Evolutionary conservation across 2,888 invertebrate genomes (phyloP), one percentile per base, ranked within the genome.

Genomic region (Drosophila robusta): DNA sequence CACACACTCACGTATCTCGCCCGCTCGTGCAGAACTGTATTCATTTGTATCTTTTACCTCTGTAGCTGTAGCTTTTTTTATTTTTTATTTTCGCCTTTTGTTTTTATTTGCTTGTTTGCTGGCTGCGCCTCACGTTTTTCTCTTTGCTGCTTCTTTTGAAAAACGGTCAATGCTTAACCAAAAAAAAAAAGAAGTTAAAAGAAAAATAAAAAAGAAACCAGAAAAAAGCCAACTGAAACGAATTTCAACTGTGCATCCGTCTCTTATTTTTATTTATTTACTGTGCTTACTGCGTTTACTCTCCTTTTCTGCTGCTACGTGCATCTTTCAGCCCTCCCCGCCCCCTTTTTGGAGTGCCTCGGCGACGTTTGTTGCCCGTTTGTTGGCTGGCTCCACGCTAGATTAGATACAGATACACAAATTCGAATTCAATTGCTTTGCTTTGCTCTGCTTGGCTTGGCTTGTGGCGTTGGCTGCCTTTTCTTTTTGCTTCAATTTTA

Each of bases 321-420:
- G 66, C 66, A 56, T 42, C 68, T 67, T 47, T 67, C 39, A 39
- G 45, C 50, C 29, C 12, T 41, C 46, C 36, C 26, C n/a, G 39
- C 1, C 22, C 11, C 4, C 24, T 7, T n/a, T 9, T 2, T 1
- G 16, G 11, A 39, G 29, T 16, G 32, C 42, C 4, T 42, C 54
- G 54, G 54, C 75, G 51, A 56, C 64, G 45, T 62, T 73, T 72
- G 68, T 67, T 67, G 58, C 46, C 64, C 55, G 57, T 60, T 77
- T 74, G 76, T 68, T 68, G 68, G 63, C 52, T 76, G 78, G 75
- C 71, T 78, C 70, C 81, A 84, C 70, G 87, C 81, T 84, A 81
- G 87, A 83, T 83, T 83, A 83, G 83, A 84, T 83, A 83, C 82
- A 86, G 83, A 82, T 81, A 80, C 81, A 82, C 66, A 81, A 75